Evolutionary conservation across 2,113 vertebrate species (phyloP).

Genomic region (Potamarius usumacintae): DNA sequence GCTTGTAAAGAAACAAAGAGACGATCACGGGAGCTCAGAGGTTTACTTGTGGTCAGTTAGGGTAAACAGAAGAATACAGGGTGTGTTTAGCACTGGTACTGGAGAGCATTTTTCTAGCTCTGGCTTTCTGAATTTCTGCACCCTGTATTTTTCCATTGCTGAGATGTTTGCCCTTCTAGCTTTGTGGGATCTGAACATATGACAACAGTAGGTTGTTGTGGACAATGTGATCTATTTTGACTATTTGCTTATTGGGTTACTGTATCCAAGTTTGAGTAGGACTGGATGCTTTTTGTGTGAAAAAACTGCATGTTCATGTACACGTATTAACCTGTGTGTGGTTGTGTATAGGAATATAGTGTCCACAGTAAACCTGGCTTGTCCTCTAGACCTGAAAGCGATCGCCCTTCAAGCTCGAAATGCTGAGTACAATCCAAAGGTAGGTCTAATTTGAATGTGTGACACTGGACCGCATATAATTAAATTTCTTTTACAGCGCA

Average conservation of each 20-base stretch:
- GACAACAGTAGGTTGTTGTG: not conserved
- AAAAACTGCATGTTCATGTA: not conserved
- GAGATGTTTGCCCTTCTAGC: not conserved
- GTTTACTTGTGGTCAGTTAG: not conserved
- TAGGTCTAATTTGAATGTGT: slow-evolving; percentile 44
- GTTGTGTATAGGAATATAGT: slow-evolving; percentile 86
- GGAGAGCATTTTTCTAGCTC: not conserved
- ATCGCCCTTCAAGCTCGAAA: slow-evolving; percentile 94
- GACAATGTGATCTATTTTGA: not conserved
- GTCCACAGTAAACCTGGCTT: slow-evolving; percentile 92
- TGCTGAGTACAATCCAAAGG: slow-evolving; percentile 99
- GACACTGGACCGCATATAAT: not conserved
- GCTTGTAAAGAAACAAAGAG: not conserved
- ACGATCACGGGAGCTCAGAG: not conserved
- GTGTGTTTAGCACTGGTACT: not conserved
- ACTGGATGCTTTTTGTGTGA: not conserved
- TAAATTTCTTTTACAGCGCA: not conserved
- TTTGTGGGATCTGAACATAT: not conserved
- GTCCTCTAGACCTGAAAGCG: slow-evolving; percentile 92
- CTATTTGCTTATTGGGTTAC: not conserved
- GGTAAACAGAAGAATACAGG: not conserved
- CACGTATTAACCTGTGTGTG: slow-evolving; percentile 36
- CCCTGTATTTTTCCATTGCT: not conserved
- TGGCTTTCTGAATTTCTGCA: not conserved
- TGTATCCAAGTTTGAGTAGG: not conserved